These are phyloP conservation scores for Cepaea nemoralis DNA, from an alignment of 1,140 invertebrate genomes.

Conservation along the genomic window DNA sequence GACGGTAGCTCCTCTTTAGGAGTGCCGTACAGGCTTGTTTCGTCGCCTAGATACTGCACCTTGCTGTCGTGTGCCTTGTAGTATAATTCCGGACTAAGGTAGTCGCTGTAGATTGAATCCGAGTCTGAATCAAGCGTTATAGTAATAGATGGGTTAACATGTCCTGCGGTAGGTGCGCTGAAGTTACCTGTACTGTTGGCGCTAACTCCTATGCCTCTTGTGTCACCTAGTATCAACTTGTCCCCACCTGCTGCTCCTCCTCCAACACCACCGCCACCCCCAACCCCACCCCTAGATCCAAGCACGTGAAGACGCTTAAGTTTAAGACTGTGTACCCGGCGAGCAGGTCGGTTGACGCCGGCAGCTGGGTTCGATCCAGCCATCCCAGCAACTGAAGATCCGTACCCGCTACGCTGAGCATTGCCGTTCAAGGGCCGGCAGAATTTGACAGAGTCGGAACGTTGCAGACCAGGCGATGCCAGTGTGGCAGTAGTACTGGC, in stretches of 20 bases:
- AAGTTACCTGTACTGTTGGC: background rate
- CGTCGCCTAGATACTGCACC: conserved; percentile 77
- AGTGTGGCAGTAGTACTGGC: conserved; percentile 46
- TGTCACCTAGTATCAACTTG: background rate
- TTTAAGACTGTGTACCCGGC: conserved; percentile 64
- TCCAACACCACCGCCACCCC: conserved; percentile 3
- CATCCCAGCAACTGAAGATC: conserved; percentile 29
- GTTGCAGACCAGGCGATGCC: conserved; percentile 56
- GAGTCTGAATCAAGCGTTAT: conserved; percentile 80
- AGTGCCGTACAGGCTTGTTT: conserved; percentile 95
- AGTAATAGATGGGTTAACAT: conserved; percentile 64
- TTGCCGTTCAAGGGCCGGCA: conserved; percentile 60
- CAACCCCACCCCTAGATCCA: conserved; percentile 44
- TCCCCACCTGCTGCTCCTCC: conserved; percentile 35
- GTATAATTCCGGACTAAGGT: conserved; percentile 78
- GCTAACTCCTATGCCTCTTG: background rate
- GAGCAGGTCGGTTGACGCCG: conserved; percentile 52
- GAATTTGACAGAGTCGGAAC: conserved; percentile 68
- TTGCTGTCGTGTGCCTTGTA: conserved; percentile 68
- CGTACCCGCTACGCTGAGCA: conserved; percentile 76
- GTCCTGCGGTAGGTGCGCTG: background rate
- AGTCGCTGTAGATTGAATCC: conserved; percentile 85
- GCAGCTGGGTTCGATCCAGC: conserved; percentile 28
- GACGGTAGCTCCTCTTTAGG: conserved; percentile 91
- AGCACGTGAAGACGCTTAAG: conserved; percentile 63